Percentiles rank a stretch among this genome's conserved stretches.
phyloP scores from a whole-genome alignment of 1,140 invertebrate genomes.

The Cyphomyrmex costatus region DNA sequence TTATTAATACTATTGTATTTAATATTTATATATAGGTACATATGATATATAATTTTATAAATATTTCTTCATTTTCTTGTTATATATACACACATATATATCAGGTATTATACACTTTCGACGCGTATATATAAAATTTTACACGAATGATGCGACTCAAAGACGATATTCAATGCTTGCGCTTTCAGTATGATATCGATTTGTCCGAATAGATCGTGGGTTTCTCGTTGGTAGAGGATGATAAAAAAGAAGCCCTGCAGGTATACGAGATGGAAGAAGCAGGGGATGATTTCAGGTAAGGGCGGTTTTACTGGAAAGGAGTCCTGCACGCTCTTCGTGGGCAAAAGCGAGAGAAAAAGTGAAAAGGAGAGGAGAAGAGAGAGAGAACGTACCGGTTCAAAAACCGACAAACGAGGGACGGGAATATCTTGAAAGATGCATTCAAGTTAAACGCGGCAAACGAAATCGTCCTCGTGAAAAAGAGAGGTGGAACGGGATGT shows the following conservation, averaged over 20 bases:
- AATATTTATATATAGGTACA: no score
- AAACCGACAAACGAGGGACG: conserved; percentile 84
- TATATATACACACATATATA: conserved; percentile 20
- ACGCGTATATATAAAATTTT: background rate
- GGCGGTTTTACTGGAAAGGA: conserved; percentile 72
- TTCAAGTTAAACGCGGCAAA: conserved; percentile 86
- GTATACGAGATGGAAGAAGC: conserved; percentile 61
- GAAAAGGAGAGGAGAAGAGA: conserved; percentile 31
- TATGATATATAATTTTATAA: no score
- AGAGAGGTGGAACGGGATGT: conserved; percentile 36
- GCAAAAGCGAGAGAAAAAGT: conserved; percentile 63
- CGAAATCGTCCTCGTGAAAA: conserved; percentile 78
- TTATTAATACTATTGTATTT: background rate
- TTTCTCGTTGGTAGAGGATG: conserved; percentile 34
- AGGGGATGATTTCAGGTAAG: conserved; percentile 82
- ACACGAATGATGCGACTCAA: background rate
- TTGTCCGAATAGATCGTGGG: conserved; percentile 36
- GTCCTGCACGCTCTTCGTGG: conserved; percentile 31
- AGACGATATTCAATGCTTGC: conserved; percentile 10
- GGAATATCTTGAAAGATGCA: conserved; percentile 85
- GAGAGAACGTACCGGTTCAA: conserved; percentile 81
- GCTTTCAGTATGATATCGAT: conserved; percentile 57
- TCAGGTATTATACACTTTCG: background rate
- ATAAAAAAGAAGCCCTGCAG: conserved; percentile 58
- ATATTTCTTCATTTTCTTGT: background rate